A percentile compares a stretch with the other conserved stretches of the same genome.
These are phyloP conservation scores for Hydropsyche tenuis DNA, from an alignment of 1,140 invertebrate species.

Conservation along the genomic window DNA sequence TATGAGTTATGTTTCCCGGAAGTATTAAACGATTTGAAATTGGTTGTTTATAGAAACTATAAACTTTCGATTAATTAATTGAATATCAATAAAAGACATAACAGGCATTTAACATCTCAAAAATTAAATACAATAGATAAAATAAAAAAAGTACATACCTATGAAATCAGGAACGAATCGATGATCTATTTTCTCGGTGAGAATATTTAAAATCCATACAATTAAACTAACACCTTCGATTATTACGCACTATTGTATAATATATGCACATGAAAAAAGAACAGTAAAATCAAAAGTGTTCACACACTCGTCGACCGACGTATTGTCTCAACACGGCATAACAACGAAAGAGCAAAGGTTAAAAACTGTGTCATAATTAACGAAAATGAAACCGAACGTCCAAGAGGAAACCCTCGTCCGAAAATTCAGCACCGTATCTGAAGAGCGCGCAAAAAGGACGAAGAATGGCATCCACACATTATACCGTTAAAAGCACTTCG, in stretches of 20 bases:
- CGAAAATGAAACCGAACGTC: slow-evolving; percentile 15
- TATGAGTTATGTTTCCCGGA: slow-evolving; percentile 5
- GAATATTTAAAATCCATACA: background rate
- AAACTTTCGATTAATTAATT: background rate
- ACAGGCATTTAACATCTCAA: background rate
- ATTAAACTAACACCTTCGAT: slow-evolving; percentile 5
- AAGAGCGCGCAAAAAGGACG: background rate
- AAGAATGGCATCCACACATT: slow-evolving; percentile 1
- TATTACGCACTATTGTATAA: slow-evolving; percentile 37
- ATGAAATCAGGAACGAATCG: background rate
- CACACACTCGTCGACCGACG: slow-evolving; percentile 44
- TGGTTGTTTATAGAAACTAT: background rate
- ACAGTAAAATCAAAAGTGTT: slow-evolving; percentile 48
- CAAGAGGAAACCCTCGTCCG: background rate
- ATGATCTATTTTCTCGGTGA: background rate
- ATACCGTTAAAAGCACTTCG: slow-evolving; percentile 24
- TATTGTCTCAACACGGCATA: slow-evolving; percentile 38
- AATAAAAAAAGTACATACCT: background rate
- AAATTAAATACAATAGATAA: background rate
- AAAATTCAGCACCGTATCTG: too few relatives aligned
- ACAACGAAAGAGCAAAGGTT: slow-evolving; percentile 38
- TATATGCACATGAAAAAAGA: slow-evolving; percentile 27
- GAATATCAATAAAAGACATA: background rate
- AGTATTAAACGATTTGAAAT: slow-evolving; percentile 13
- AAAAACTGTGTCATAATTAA: slow-evolving; percentile 47